A percentile compares a stretch with the other conserved stretches of the same genome.
phyloP scores from a whole-genome alignment of 2,888 invertebrate species.

The Limnephilus lunatus region DNA sequence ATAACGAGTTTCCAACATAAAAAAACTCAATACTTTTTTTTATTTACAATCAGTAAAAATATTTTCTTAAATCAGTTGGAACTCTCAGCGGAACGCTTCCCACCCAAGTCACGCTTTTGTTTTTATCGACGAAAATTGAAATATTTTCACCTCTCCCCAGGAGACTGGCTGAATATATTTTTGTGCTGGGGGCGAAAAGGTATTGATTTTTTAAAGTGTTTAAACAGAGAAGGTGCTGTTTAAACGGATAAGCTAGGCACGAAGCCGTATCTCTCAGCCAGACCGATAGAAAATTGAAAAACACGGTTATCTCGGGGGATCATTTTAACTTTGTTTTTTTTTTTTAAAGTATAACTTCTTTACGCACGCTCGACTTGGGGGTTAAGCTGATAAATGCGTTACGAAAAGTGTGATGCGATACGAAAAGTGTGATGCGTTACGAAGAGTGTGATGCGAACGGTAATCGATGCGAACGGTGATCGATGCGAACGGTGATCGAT shows the following conservation, averaged over 20 bases:
- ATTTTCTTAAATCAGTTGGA: background rate
- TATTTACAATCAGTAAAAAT: background rate
- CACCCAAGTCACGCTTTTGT: slow-evolving; percentile 32
- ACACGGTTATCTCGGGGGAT: background rate
- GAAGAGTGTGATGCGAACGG: too few species aligned
- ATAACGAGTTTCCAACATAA: background rate
- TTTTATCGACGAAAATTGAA: slow-evolving; percentile 47
- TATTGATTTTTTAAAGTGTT: slow-evolving; percentile 55
- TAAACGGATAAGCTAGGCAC: slow-evolving; percentile 31
- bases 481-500: too few species aligned
- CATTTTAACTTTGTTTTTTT: background rate
- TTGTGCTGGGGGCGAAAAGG: background rate
- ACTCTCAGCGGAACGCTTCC: background rate
- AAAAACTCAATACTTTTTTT: background rate
- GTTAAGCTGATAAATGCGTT: too few species aligned
- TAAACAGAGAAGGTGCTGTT: slow-evolving; percentile 17
- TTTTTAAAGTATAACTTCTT: too few species aligned
- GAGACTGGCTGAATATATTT: slow-evolving; percentile 13
- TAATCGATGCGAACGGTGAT: too few species aligned
- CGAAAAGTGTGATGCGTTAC: too few species aligned
- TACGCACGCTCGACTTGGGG: too few species aligned
- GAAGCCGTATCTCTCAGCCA: background rate
- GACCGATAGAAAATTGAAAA: background rate
- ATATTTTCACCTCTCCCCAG: slow-evolving; percentile 28
- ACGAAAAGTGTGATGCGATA: too few species aligned